Evolutionary conservation across 1,140 invertebrate genomes (phyloP), one percentile per base, ranked within the genome.

Genomic region (Eufriesea mexicana): DNA sequence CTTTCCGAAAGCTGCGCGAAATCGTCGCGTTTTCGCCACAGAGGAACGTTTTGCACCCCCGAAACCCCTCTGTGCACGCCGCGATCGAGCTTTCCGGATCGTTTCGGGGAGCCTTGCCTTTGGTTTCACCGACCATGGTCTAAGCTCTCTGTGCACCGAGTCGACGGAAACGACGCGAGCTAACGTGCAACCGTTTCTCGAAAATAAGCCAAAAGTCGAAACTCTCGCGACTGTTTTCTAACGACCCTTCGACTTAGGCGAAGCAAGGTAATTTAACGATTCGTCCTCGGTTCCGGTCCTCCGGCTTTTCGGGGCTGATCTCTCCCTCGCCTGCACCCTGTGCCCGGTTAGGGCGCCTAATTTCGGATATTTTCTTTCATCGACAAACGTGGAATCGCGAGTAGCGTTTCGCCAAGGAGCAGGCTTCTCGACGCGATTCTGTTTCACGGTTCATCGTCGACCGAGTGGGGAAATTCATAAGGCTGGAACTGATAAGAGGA

Each of bases 201-300:
- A 78, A 61, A 78, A 67, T 66, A 77, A 77, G 16, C 28, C 10
- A 7, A n/a, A 23, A 67, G 23, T 49, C 25, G 59, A 49, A 35
- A 23, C 45, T 42, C 5, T 28, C 10, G 8, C 2, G 10, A n/a
- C 12, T 55, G 14, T 79, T 84, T 68, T 54, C 61, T 23, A 64
- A 35, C 54, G 47, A 45, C 28, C 51, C 28, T n/a, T 68, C 45
- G 42, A 59, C 62, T 81, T 81, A 74, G 55, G 47, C n/a, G 28
- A 49, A 66, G 71, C 59, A 75, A 35, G 79, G 23, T 66, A 75
- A 81, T 67, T 81, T 75, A 75, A 81, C 66, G 79, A 81, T 81
- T 81, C 70, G 66, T 66, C 25, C 45, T 66, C 23, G 49, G 35
- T 81, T 47, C 42, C 61, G 64, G 10, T 74, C 64, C 10, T 28